These are phyloP conservation scores for Trisateles emortualis DNA, from an alignment of 2,888 invertebrate species.

Conservation along the genomic window DNA sequence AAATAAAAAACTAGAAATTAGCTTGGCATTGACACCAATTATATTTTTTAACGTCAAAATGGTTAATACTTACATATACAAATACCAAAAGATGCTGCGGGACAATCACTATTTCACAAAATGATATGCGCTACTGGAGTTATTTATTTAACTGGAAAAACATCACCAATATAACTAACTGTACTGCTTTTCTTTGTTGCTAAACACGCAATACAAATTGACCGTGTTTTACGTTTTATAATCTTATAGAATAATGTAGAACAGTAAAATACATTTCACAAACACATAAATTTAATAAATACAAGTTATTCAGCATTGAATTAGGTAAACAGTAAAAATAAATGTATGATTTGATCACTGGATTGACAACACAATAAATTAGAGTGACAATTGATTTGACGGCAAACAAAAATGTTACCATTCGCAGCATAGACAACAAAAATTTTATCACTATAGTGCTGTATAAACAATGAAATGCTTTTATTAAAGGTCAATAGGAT, in stretches of 20 bases:
- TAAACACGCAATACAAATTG: neutral
- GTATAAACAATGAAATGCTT: no score
- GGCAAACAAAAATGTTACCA: neutral
- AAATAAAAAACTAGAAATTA: neutral
- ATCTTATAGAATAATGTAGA: neutral
- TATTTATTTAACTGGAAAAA: conserved; percentile 35
- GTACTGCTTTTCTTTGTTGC: conserved; percentile 14
- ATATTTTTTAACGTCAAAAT: neutral
- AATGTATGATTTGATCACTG: neutral
- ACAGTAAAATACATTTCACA: neutral
- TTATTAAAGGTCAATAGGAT: no score
- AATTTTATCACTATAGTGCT: no score
- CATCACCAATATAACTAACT: conserved; percentile 21
- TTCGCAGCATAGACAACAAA: neutral
- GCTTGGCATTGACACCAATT: conserved; percentile 32
- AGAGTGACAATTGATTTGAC: neutral
- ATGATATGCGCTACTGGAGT: conserved; percentile 18
- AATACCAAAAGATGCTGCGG: conserved; percentile 16
- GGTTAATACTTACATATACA: conserved; percentile 7
- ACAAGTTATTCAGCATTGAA: no score
- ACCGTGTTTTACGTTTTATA: neutral
- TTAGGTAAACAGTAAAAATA: neutral
- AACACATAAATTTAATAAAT: neutral
- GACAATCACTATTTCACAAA: conserved; percentile 39
- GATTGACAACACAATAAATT: neutral